phyloP scores from a whole-genome alignment of 2,113 vertebrate species.

The Oceanodroma tethys region DNA sequence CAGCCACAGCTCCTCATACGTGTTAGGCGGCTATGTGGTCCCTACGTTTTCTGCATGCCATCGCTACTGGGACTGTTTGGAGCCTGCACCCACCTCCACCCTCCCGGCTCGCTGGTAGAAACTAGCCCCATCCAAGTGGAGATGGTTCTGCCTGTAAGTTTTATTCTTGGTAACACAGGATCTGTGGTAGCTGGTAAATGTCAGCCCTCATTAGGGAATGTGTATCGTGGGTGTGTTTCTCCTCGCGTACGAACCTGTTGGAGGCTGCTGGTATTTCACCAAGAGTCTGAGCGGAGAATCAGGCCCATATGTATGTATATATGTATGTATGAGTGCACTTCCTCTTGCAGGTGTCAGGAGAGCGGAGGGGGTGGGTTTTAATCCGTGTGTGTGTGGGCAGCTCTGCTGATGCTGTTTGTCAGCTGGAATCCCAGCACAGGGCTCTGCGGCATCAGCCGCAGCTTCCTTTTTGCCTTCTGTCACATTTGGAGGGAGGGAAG shows the following conservation, averaged over 20 bases:
- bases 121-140: neutral
- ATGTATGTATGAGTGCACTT: neutral
- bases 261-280: neutral
- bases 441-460: neutral
- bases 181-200: neutral
- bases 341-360: slow-evolving; percentile 17
- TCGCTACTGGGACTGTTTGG: neutral
- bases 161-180: neutral
- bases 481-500: slow-evolving; percentile 56
- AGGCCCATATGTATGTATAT: neutral
- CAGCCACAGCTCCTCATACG: neutral
- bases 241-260: neutral
- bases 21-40: neutral
- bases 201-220: neutral
- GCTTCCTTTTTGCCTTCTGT: slow-evolving; percentile 34
- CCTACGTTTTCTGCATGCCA: fast-evolving
- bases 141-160: neutral
- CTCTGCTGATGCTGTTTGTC: slow-evolving; percentile 27
- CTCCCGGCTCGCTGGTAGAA: fast-evolving
- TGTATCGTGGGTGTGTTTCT: neutral
- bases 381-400: neutral
- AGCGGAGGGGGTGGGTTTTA: neutral
- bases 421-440: slow-evolving; percentile 26
- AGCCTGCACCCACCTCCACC: neutral
- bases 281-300: neutral